Percentiles rank a stretch among this genome's conserved stretches.
These are phyloP conservation scores for Platorchestia sp. DNA, from an alignment of 1,140 invertebrate species.

Conservation along the genomic window DNA sequence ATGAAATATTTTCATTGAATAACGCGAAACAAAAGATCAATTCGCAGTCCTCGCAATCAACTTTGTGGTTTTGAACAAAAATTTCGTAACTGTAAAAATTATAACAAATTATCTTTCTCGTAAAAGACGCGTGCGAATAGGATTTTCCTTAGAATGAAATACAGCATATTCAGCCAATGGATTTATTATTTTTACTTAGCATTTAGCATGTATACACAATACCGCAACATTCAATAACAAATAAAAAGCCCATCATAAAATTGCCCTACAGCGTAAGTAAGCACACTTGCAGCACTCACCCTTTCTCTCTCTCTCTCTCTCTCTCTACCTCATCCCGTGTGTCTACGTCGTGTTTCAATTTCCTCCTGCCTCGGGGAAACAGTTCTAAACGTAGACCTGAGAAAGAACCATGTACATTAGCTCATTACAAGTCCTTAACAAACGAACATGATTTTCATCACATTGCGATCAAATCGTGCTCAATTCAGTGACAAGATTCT, in stretches of 20 bases:
- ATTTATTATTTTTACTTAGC: not conserved
- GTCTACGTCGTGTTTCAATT: not conserved
- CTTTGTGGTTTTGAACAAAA: too few relatives aligned
- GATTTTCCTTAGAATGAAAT: not conserved
- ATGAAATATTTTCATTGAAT: too few relatives aligned
- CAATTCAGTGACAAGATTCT: too few relatives aligned
- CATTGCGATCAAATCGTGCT: too few relatives aligned
- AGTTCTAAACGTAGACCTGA: not conserved
- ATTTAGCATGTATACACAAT: not conserved
- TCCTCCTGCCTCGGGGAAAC: not conserved
- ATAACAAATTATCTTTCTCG: not conserved
- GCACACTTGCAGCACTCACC: not conserved
- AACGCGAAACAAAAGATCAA: too few relatives aligned
- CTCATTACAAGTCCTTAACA: not conserved
- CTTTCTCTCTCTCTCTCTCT: not conserved
- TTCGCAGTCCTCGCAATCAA: too few relatives aligned
- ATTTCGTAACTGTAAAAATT: not conserved
- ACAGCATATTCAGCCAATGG: not conserved
- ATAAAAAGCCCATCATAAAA: not conserved
- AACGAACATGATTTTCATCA: too few relatives aligned
- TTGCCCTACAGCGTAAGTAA: not conserved
- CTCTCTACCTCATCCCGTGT: too few relatives aligned
- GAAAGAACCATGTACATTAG: not conserved
- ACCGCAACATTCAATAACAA: not conserved
- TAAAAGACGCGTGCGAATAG: not conserved